Evolutionary conservation across 2,888 invertebrate genomes (phyloP).

Genomic region (Cerceris ruficornis): DNA sequence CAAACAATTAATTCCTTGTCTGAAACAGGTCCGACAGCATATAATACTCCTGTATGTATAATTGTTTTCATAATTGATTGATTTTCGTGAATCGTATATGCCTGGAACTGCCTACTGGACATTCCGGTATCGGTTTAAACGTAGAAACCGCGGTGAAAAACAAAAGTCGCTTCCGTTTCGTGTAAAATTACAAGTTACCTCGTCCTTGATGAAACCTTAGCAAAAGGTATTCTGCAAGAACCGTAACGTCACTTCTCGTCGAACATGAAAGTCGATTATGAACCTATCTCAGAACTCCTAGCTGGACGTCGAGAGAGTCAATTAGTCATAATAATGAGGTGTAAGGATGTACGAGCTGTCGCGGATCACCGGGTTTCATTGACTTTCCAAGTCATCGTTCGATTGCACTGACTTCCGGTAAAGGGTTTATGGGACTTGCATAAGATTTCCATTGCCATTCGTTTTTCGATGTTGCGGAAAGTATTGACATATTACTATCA

Average conservation of each 20-base stretch:
- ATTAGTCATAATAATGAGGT: constrained; percentile 48
- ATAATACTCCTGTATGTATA: too few relatives aligned
- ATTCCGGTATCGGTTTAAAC: too few relatives aligned
- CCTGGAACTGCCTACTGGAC: too few relatives aligned
- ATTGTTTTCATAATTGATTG: too few relatives aligned
- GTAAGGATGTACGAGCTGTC: constrained; percentile 36
- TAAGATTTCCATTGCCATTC: constrained; percentile 20
- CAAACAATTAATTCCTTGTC: too few relatives aligned
- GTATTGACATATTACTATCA: neutral
- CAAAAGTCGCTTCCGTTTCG: constrained; percentile 20
- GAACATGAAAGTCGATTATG: constrained; percentile 9
- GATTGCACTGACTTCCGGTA: constrained; percentile 53
- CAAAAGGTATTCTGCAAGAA: constrained; percentile 22
- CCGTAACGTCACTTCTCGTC: constrained; percentile 11
- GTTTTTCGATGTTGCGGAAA: neutral
- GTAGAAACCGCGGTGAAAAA: neutral
- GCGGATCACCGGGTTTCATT: constrained; percentile 43
- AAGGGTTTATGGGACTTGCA: constrained; percentile 22
- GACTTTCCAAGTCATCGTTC: constrained; percentile 54
- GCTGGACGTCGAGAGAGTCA: constrained; percentile 31
- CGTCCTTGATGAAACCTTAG: constrained; percentile 11
- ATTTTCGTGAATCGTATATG: too few relatives aligned
- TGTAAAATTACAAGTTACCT: constrained; percentile 18
- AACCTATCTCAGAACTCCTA: constrained; percentile 14
- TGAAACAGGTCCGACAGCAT: too few relatives aligned